phyloP scores from a whole-genome alignment of 2,888 invertebrate species.

The Philopedon plagiatum region DNA sequence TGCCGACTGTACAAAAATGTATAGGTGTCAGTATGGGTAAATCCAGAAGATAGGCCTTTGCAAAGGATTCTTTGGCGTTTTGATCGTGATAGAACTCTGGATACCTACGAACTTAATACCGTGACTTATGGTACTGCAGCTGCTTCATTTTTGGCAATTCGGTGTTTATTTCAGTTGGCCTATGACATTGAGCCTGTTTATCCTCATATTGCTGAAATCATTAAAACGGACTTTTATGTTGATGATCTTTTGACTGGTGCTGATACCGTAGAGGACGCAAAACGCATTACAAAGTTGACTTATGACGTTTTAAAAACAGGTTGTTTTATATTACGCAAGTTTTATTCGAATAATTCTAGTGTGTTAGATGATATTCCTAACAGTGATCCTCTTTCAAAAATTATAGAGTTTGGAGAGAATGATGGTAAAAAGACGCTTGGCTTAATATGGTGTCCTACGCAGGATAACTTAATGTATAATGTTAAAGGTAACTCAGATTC shows the following conservation, averaged over 20 bases:
- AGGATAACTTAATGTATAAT: slow-evolving; percentile 27
- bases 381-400: slow-evolving; percentile 18
- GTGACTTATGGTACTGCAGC: slow-evolving; percentile 50
- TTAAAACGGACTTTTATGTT: slow-evolving; percentile 51
- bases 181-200: slow-evolving; percentile 26
- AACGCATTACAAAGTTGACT: slow-evolving; percentile 4
- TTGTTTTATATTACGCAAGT: slow-evolving; percentile 36
- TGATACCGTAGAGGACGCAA: too few relatives aligned
- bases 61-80: slow-evolving; percentile 51
- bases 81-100: slow-evolving; percentile 13
- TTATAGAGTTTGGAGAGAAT: slow-evolving; percentile 36
- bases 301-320: slow-evolving; percentile 25
- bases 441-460: slow-evolving; percentile 17
- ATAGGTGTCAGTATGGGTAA: slow-evolving; percentile 44
- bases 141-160: slow-evolving; percentile 47
- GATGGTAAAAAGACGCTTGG: slow-evolving; percentile 36
- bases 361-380: slow-evolving; percentile 20
- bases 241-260: slow-evolving; percentile 48
- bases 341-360: slow-evolving; percentile 17
- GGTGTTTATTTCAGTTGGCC: slow-evolving; percentile 46
- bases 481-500: slow-evolving; percentile 3
- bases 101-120: slow-evolving; percentile 31
- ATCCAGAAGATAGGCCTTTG: slow-evolving; percentile 33
- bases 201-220: slow-evolving; percentile 39
- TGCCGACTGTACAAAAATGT: slow-evolving; percentile 53